Percentiles rank a stretch among this genome's conserved stretches.
These are phyloP conservation scores for Grammomys dolichurus DNA, from an alignment of 2,113 vertebrate genomes.

Conservation along the genomic window DNA sequence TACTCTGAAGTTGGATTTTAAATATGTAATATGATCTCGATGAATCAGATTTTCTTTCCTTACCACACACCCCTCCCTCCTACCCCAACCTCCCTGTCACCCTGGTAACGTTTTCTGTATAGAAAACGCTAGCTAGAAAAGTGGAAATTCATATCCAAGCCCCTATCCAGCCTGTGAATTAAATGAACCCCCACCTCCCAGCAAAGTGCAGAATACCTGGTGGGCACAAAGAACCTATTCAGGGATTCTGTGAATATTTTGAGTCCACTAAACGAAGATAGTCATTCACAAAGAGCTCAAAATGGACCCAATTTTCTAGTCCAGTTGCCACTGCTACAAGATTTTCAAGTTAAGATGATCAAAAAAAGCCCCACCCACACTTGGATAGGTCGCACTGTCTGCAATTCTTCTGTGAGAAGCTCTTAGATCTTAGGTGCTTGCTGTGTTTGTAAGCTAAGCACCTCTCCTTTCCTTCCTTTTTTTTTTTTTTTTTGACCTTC, in stretches of 20 bases:
- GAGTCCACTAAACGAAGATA: neutral
- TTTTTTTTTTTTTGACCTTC: neutral
- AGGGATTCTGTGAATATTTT: neutral
- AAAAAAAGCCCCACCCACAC: neutral
- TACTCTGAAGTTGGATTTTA: slow-evolving; percentile 25
- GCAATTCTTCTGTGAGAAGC: neutral
- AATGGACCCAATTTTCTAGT: neutral
- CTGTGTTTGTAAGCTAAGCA: neutral
- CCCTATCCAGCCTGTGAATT: neutral
- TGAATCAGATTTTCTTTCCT: slow-evolving; percentile 23
- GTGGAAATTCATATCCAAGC: neutral
- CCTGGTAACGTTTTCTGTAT: neutral
- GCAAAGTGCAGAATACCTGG: neutral
- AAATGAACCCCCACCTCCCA: neutral
- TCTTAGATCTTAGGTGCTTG: neutral
- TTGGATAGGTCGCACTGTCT: too few relatives aligned
- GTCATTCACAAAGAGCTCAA: neutral
- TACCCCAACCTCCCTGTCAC: neutral
- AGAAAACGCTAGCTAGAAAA: neutral
- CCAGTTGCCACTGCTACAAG: neutral
- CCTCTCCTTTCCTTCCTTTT: too few relatives aligned
- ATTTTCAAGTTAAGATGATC: neutral
- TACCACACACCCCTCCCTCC: neutral
- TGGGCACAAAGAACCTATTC: neutral
- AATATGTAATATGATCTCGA: neutral